Base-by-base conservation (phyloP, 2,888 invertebrate species). In the Nematopogon swammerdamellus region DNA sequence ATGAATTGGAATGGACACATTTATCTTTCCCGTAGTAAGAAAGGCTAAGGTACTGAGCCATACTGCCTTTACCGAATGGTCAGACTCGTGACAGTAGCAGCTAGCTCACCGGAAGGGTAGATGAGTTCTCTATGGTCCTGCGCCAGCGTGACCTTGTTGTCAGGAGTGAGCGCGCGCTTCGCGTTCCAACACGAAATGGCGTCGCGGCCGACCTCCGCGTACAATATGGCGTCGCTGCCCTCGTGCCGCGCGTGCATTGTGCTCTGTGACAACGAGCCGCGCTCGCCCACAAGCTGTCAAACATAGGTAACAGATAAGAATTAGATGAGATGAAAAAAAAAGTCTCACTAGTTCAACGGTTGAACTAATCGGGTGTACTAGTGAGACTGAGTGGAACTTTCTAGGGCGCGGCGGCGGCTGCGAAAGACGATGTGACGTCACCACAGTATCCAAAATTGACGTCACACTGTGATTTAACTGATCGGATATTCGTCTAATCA, bases 111-210 rank as follows among this genome's bases (percentile, higher is more conserved):
- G 47, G 73, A 67, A 1, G 91, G 91, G 63, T 92, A 92, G 49
- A 88, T 83, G 73, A 92, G 75, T 10, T 69, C 81, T 3, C 66
- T 59, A 8, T 73, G 70, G 59, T 91, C 82, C 47, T 81, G 75
- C 0, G 83, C 85, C 1, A 90, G 72, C 1, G 85, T 64, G 1
- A 69, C 83, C 18, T 85, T 72, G 50, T 82, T 85, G 1, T 65
- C 63, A 0, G 74, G 65, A 6, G 65, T 65, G 44, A 88, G 76
- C 0, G 74, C 63, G 6, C 63, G 67, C 1, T 68, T 72, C 0
- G 81, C 81, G 57, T 89, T 87, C 91, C 91, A 92, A 60, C 92
- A 92, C 0, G 87, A 86, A 0, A 92, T 65, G 0, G 87, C 87
- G 59, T 89, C 86, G 17, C 82, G 76, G 36, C 86, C 88, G 1